Conservation (phyloP, 2,888 invertebrate genomes). For the Erannis defoliaria region DNA sequence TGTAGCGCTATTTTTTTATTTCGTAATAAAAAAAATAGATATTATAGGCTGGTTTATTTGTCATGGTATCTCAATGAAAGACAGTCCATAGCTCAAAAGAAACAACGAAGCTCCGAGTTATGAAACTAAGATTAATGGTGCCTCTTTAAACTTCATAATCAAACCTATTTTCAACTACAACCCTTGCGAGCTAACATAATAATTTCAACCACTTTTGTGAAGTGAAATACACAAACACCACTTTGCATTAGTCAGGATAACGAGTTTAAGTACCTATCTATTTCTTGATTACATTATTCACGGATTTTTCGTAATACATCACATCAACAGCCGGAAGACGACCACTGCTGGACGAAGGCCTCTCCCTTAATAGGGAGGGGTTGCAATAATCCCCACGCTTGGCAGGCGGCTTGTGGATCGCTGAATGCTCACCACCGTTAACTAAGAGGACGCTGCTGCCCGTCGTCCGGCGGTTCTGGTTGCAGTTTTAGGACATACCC, state of each 20-base stretch:
- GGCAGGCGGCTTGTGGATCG: too few relatives aligned
- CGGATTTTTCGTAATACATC: too few relatives aligned
- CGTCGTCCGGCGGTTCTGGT: too few relatives aligned
- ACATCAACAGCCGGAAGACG: too few relatives aligned
- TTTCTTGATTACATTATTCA: neutral
- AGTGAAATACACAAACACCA: constrained; percentile 19
- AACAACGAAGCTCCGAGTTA: constrained; percentile 71
- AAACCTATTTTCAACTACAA: constrained; percentile 54
- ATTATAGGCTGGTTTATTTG: constrained; percentile 73
- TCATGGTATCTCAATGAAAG: constrained; percentile 82
- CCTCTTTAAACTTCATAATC: constrained; percentile 74
- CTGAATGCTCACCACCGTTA: too few relatives aligned
- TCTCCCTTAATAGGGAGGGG: too few relatives aligned
- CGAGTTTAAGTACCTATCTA: neutral
- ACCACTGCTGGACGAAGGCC: too few relatives aligned
- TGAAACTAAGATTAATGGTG: constrained; percentile 80
- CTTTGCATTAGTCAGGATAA: constrained; percentile 12
- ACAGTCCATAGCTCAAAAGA: constrained; percentile 68
- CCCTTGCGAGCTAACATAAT: constrained; percentile 30
- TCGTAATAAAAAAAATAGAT: too few relatives aligned
- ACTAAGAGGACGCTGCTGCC: too few relatives aligned
- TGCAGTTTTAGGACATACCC: too few relatives aligned
- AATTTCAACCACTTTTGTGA: constrained; percentile 20
- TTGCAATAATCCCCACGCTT: too few relatives aligned
- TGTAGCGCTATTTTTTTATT: constrained; percentile 71